Base-by-base conservation (phyloP, 2,797 vertebrate genomes). In the Acanthurus tractus region DNA sequence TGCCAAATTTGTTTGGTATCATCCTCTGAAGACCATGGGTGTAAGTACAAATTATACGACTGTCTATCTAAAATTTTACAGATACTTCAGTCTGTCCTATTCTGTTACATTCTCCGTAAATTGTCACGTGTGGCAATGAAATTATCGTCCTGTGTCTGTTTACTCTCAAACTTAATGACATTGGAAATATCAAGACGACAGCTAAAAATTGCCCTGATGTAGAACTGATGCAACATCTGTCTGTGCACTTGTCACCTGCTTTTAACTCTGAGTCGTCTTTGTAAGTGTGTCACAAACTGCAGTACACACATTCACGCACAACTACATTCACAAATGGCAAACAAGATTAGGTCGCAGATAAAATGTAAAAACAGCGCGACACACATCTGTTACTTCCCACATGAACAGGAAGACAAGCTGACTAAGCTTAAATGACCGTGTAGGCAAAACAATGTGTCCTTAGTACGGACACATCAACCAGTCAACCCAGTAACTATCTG, bases 161-260 rank as follows among this genome's bases (percentile, higher is more conserved):
- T 29, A 11, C 29, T 76, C 13, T 18, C 58, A 38, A 13, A 53
- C 29, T 29, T 34, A 48, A 17, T 0, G 9, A 10, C 65, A 61
- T 15, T 40, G 70, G 48, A 70, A 57, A 65, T 79, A 61, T 58
- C 45, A 23, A 9, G 1, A 20, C 59, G 86, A 78, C 78, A 81
- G 48, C 29, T 53, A 17, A 61, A 42, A 48, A 25, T 34, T 49
- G 62, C n/a, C 63, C 63, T 78, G 70, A 86, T 61, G 70, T 29
- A 62, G 48, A 82, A 54, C 52, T 63, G 57, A 65, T 54, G 1
- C 34, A 62, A 65, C 74, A 79, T 70, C 49, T 50, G 76, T 71
- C 75, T 45, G 56, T 75, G 79, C 71, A 77, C 65, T 75, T 78
- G 68, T 67, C 85, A 74, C 23, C 9, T 2, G 23, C 10, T 71